These are phyloP conservation scores for Metalampra italica DNA, from an alignment of 2,888 invertebrate genomes.

Conservation along the genomic window DNA sequence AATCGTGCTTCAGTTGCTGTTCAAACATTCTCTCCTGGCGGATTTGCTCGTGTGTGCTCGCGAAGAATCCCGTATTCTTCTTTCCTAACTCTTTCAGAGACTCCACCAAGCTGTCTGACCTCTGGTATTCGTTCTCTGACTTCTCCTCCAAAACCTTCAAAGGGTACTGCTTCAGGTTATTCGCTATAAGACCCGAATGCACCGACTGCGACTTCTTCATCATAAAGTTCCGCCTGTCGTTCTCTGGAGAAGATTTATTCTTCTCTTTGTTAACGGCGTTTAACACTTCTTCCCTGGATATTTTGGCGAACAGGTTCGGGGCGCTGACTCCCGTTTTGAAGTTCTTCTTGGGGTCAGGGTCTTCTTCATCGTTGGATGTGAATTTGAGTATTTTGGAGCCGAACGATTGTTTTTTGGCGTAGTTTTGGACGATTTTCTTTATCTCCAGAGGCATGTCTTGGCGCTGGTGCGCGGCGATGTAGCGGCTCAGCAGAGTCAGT, in stretches of 20 bases:
- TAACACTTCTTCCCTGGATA: slow-evolving; percentile 41
- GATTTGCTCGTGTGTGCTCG: slow-evolving; percentile 83
- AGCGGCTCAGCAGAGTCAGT: slow-evolving; percentile 83
- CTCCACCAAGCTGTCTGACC: slow-evolving; percentile 61
- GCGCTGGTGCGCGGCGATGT: slow-evolving; percentile 83
- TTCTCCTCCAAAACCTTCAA: slow-evolving; percentile 75
- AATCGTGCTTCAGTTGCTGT: slow-evolving; percentile 66
- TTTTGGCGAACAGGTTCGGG: slow-evolving; percentile 66
- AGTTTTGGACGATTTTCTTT: slow-evolving; percentile 84
- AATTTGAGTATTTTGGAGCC: slow-evolving; percentile 67
- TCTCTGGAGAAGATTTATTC: slow-evolving; percentile 37
- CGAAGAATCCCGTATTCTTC: slow-evolving; percentile 77
- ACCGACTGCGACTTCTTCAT: slow-evolving; percentile 71
- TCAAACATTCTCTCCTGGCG: slow-evolving; percentile 79
- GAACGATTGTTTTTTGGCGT: slow-evolving; percentile 57
- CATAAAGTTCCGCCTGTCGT: slow-evolving; percentile 44
- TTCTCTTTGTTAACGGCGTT: slow-evolving; percentile 31
- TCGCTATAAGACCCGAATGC: slow-evolving; percentile 59
- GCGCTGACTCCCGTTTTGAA: slow-evolving; percentile 60
- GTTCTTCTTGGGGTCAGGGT: slow-evolving; percentile 55
- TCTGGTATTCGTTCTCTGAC: slow-evolving; percentile 54
- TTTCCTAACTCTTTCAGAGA: slow-evolving; percentile 48
- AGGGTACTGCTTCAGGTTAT: slow-evolving; percentile 49
- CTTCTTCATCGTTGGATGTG: slow-evolving; percentile 52
- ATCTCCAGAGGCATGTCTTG: slow-evolving; percentile 86